phyloP scores from a whole-genome alignment of 2,888 invertebrate species.

The Morinoia aosen region DNA sequence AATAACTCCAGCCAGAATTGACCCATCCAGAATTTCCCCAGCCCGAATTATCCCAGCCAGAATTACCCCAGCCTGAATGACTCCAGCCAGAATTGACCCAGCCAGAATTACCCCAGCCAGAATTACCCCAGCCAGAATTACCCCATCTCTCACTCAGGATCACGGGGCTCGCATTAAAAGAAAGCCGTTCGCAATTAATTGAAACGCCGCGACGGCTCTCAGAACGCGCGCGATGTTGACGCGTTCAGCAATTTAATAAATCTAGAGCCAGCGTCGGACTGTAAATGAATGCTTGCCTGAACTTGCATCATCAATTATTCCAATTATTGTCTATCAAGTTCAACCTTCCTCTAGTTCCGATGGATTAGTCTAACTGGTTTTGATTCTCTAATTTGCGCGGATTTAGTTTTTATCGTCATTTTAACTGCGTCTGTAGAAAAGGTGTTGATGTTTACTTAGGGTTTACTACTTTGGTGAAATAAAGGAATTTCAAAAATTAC shows the following conservation, averaged over 20 bases:
- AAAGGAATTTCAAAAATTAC: no score
- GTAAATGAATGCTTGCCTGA: background rate
- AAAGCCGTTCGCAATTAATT: background rate
- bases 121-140: background rate
- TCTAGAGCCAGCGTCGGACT: background rate
- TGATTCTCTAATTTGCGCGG: no score
- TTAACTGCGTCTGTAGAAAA: no score
- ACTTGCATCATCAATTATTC: background rate
- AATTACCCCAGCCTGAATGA: background rate
- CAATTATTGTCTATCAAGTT: background rate
- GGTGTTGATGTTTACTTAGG: no score
- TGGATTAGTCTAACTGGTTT: no score
- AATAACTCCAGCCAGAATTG: background rate
- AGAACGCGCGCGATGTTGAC: background rate
- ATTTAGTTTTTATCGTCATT: no score
- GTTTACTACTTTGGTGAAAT: no score
- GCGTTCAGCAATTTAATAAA: background rate
- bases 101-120: background rate
- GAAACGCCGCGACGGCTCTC: background rate
- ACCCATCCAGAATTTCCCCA: background rate
- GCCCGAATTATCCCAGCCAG: background rate
- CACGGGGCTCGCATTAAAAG: background rate
- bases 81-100: background rate
- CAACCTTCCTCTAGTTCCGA: no score
- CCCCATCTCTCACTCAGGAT: background rate